Evolutionary conservation across 2,113 vertebrate species (phyloP), one percentile per base, ranked within the genome.

Genomic region (Etheostoma cragini): DNA sequence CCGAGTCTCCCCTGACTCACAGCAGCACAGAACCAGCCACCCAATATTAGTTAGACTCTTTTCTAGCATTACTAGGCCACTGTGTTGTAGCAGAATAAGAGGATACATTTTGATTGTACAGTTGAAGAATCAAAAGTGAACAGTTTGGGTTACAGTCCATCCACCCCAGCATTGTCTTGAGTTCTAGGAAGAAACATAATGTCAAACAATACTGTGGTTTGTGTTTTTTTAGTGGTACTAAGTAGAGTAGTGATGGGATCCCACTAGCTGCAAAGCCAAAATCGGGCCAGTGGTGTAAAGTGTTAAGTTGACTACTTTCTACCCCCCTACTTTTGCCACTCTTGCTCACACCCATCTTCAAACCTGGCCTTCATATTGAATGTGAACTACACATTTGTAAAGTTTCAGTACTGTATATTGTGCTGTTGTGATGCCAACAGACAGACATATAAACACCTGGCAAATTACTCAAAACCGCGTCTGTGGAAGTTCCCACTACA

Each of bases 51-150:
- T 80, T 65, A 10, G 50, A 57, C 22, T 76, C 47, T 65, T 80
- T 80, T 90, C n/a, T 56, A 30, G 57, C 15, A 68, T 84, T 83
- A 73, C 49, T 87, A 91, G 73, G 54, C 22, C 12, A 62, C 75
- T 7, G 11, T 71, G 78, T 70, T 72, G 58, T 79, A 62, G 73
- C 24, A 21, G 73, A 72, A 64, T 26, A 62, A 60, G 61, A 80
- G 71, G n/a, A 54, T 85, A 57, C 78, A 81, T 79, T 42, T 38
- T 73, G 62, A 75, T 42, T 82, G 46, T 86, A 70, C 71, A 81
- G 35, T 50, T 60, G 61, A 84, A 64, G 17, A 73, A 86, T 89
- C 66, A 88, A 80, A 87, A 81, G 81, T 12, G 0, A 72, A 42
- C 22, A 24, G 73, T 85, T 82, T 66, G 66, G 68, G 68, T 87